phyloP scores from a whole-genome alignment of 2,888 invertebrate species.

The Eilema caniola region DNA sequence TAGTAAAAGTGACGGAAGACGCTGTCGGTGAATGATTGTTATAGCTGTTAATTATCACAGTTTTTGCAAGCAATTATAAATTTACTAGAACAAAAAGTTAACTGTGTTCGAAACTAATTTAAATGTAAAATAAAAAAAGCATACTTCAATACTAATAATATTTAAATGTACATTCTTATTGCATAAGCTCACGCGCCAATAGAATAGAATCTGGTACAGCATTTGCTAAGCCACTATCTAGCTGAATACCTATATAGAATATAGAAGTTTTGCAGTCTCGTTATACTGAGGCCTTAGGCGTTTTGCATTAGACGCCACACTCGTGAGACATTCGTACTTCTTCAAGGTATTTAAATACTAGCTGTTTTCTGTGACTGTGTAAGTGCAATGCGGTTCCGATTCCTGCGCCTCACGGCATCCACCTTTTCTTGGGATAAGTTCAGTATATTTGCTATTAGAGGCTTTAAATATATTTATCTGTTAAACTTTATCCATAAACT shows the following conservation, averaged over 20 bases:
- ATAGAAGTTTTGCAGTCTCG: not conserved
- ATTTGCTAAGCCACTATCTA: not conserved
- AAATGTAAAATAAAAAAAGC: not conserved
- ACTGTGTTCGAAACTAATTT: not conserved
- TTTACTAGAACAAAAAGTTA: not conserved
- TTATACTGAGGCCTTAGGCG: not conserved
- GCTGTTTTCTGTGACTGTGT: no score
- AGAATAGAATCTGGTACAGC: not conserved
- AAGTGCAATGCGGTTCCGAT: no score
- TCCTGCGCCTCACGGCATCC: no score
- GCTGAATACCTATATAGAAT: not conserved
- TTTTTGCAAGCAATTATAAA: slow-evolving; percentile 1
- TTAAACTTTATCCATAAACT: no score
- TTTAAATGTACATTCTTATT: not conserved
- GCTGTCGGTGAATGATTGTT: slow-evolving; percentile 12
- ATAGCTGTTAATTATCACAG: slow-evolving; percentile 3
- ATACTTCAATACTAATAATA: no score
- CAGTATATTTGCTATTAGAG: no score
- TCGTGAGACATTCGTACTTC: not conserved
- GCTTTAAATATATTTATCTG: no score
- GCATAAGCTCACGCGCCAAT: not conserved
- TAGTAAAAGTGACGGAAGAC: not conserved
- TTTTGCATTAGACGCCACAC: not conserved
- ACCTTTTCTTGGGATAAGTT: no score
- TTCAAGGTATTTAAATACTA: not conserved